Evolutionary conservation across 2,888 invertebrate species (phyloP).

Genomic region (Lathronympha strigana): DNA sequence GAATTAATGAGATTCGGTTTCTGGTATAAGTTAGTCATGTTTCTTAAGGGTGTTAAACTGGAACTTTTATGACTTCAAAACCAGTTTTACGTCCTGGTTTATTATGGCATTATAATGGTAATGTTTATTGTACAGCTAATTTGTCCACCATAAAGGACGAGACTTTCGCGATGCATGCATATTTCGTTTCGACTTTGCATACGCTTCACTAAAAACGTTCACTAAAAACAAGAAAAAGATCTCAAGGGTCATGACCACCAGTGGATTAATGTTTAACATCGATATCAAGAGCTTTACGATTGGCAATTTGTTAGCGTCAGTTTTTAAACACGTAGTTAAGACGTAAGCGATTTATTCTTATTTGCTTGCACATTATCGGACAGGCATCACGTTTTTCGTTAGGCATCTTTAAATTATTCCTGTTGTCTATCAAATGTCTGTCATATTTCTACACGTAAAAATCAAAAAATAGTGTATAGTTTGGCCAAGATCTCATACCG

Average conservation of each 20-base stretch:
- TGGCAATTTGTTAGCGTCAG: conserved; percentile 39
- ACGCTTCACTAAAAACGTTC: conserved; percentile 50
- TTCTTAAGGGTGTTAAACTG: conserved; percentile 45
- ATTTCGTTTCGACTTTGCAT: conserved; percentile 43
- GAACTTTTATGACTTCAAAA: conserved; percentile 57
- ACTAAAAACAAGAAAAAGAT: conserved; percentile 61
- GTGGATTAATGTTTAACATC: conserved; percentile 42
- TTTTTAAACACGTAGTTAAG: conserved; percentile 29
- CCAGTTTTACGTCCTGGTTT: conserved; percentile 49
- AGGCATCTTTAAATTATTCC: not conserved
- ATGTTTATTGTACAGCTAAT: conserved; percentile 66
- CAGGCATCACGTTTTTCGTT: conserved; percentile 9
- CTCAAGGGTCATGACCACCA: conserved; percentile 44
- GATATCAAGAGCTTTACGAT: conserved; percentile 41
- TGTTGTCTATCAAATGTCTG: conserved; percentile 21
- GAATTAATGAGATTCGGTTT: conserved; percentile 46
- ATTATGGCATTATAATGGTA: conserved; percentile 55
- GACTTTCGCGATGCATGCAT: conserved; percentile 49
- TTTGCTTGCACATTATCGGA: conserved; percentile 25
- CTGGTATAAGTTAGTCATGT: conserved; percentile 51
- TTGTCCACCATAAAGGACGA: conserved; percentile 54
- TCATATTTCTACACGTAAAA: not conserved
- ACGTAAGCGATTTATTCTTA: conserved; percentile 27
- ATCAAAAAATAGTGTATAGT: too few species aligned
- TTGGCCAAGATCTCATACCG: too few species aligned